A percentile compares a stretch with the other conserved stretches of the same genome.
These are phyloP conservation scores for Leptinotarsa rubiginosa DNA, from an alignment of 2,888 invertebrate species.

Conservation along the genomic window DNA sequence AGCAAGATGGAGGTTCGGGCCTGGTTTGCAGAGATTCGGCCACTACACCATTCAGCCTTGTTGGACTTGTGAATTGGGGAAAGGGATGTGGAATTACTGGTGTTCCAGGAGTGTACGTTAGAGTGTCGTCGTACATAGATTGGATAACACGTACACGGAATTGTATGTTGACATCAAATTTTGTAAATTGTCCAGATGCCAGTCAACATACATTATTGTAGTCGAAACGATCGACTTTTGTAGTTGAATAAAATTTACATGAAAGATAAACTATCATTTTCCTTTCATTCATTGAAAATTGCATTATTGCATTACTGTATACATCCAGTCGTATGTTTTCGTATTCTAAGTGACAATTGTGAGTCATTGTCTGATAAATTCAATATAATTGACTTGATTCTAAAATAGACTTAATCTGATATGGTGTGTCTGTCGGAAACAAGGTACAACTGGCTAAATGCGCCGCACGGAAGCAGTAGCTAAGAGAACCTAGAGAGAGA, in stretches of 20 bases:
- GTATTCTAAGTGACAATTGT: not conserved
- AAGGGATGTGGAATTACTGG: slow-evolving; percentile 78
- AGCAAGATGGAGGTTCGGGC: slow-evolving; percentile 83
- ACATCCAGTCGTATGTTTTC: not conserved
- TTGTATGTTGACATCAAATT: slow-evolving; percentile 5
- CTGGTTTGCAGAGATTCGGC: slow-evolving; percentile 69
- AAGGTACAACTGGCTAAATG: no score
- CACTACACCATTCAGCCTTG: slow-evolving; percentile 69
- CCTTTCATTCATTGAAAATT: no score
- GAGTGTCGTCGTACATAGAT: slow-evolving; percentile 71
- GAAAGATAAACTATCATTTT: no score
- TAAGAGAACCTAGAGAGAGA: no score
- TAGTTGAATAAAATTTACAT: no score
- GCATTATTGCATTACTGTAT: no score
- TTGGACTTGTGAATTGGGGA: slow-evolving; percentile 81
- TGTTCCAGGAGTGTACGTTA: slow-evolving; percentile 83
- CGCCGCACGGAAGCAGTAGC: no score
- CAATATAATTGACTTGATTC: not conserved
- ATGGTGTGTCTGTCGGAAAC: not conserved
- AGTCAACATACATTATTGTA: not conserved
- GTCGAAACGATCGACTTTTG: no score
- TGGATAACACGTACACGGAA: slow-evolving; percentile 44
- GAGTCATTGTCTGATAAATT: not conserved
- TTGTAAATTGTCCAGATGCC: not conserved
- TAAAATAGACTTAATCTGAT: not conserved